These are phyloP conservation scores for Rhopalosiphum nymphaeae DNA, from an alignment of 2,888 invertebrate genomes.

Conservation along the genomic window DNA sequence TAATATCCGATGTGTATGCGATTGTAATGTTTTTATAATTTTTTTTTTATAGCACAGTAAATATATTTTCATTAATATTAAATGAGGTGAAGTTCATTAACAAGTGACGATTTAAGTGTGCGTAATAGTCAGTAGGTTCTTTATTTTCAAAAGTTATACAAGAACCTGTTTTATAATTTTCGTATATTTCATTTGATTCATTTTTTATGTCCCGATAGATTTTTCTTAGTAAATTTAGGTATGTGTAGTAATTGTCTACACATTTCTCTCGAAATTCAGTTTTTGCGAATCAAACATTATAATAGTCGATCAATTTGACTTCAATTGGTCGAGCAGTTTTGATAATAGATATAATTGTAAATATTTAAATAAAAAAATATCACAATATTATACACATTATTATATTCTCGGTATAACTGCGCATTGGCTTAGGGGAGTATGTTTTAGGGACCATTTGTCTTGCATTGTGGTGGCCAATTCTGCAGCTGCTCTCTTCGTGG, in stretches of 20 bases:
- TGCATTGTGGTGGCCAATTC: constrained; percentile 59
- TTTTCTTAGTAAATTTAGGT: not conserved
- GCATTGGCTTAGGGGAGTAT: constrained; percentile 36
- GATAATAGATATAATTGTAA: constrained; percentile 36
- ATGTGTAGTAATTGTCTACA: not conserved
- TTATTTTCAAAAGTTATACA: not conserved
- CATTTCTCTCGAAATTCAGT: not conserved
- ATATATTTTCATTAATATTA: not conserved
- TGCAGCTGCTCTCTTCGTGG: constrained; percentile 62
- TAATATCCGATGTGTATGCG: not conserved
- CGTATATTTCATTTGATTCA: not conserved
- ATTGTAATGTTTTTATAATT: not conserved
- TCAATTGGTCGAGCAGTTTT: not conserved
- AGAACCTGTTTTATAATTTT: not conserved
- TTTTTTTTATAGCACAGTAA: not conserved
- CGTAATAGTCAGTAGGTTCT: not conserved
- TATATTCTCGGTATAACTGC: constrained; percentile 27
- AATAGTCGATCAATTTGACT: not conserved
- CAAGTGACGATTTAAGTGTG: not conserved
- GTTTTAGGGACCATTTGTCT: constrained; percentile 63
- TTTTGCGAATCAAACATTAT: not conserved
- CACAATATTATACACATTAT: constrained; percentile 48
- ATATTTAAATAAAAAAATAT: constrained; percentile 45
- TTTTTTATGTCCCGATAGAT: not conserved
- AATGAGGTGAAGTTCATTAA: not conserved